These are phyloP conservation scores for Phalera bucephala DNA, from an alignment of 2,888 invertebrate species.

Conservation along the genomic window DNA sequence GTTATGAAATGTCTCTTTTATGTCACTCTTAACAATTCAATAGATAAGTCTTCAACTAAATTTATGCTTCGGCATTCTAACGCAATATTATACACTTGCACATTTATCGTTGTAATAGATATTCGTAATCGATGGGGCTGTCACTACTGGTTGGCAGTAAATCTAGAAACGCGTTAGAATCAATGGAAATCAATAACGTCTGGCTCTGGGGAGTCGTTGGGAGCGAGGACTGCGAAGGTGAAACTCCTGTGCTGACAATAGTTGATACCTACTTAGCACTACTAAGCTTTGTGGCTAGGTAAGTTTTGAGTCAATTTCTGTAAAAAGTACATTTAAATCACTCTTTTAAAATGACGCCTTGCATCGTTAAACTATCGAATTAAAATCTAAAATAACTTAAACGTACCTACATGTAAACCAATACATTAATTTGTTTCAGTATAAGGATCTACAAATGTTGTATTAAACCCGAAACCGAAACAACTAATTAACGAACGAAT, in stretches of 20 bases:
- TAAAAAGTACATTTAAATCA: too few relatives aligned
- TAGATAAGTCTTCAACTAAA: too few relatives aligned
- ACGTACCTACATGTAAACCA: too few relatives aligned
- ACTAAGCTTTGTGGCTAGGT: too few relatives aligned
- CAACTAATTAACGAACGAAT: conserved; percentile 75
- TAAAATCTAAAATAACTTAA: too few relatives aligned
- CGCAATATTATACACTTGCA: neutral
- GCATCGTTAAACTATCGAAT: too few relatives aligned
- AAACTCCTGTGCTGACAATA: conserved; percentile 31
- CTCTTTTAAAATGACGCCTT: too few relatives aligned
- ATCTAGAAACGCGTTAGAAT: conserved; percentile 74
- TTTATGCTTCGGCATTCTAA: too few relatives aligned
- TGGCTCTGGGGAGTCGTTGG: conserved; percentile 66
- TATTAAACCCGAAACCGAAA: conserved; percentile 47
- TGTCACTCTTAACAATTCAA: neutral
- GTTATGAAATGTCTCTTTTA: conserved; percentile 13
- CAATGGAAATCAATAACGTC: conserved; percentile 74
- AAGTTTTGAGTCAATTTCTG: too few relatives aligned
- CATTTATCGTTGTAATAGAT: conserved; percentile 1
- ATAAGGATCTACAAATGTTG: conserved; percentile 37
- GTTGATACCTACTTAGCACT: conserved; percentile 18
- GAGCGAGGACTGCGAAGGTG: conserved; percentile 42
- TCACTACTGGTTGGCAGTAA: conserved; percentile 55
- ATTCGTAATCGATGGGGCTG: conserved; percentile 37
- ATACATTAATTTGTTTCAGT: too few relatives aligned